Percentiles rank a stretch among this genome's conserved stretches.
Evolutionary conservation across 37 sponge, comb jelly and placozoan species (phyloP).

Genomic region (Mnemiopsis leidyi): DNA sequence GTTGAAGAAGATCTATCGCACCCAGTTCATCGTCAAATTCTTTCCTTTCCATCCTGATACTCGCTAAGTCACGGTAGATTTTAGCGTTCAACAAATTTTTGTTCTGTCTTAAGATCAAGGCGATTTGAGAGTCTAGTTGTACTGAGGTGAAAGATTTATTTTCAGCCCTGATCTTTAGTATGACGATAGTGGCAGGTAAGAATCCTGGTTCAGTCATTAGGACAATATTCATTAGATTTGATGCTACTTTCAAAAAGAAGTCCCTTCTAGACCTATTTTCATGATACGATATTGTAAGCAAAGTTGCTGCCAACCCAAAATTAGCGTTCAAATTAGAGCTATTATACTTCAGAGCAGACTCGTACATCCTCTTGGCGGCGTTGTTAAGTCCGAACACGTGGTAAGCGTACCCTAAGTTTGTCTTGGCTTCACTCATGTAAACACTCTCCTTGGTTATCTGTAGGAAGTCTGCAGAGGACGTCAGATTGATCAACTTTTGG

Average conservation of each 20-base stretch:
- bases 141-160: background rate
- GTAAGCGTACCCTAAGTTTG: constrained; percentile 50
- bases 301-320: background rate
- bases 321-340: background rate
- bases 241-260: background rate
- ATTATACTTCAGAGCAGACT: background rate
- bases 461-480: background rate
- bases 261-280: background rate
- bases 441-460: background rate
- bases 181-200: background rate
- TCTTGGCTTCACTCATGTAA: constrained; percentile 45
- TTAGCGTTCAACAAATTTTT: background rate
- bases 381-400: constrained; percentile 37
- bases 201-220: background rate
- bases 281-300: background rate
- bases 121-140: background rate
- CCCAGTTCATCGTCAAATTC: background rate
- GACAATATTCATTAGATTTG: background rate
- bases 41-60: background rate
- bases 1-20: background rate
- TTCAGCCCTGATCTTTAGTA: background rate
- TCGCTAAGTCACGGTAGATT: constrained; percentile 2
- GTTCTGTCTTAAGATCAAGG: background rate
- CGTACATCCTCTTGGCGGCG: constrained; percentile 35
- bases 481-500: constrained; percentile 21